Conservation (phyloP, 1,140 invertebrate genomes). For the Hylyphantes graminicola region DNA sequence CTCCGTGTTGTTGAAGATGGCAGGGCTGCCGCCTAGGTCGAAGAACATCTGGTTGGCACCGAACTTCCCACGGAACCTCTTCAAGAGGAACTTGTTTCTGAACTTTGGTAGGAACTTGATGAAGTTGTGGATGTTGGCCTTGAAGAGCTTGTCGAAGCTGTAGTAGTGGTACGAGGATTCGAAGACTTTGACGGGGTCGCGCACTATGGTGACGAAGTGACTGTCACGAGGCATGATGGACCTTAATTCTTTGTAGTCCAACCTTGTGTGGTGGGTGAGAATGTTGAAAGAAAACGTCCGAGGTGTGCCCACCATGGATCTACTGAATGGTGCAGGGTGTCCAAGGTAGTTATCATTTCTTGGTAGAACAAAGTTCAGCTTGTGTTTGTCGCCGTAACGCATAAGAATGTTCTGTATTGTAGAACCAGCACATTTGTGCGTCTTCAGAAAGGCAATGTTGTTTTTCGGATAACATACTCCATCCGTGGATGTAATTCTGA, state of each 20-base stretch:
- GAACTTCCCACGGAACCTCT: slow-evolving; percentile 49
- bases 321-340: slow-evolving; percentile 62
- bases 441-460: slow-evolving; percentile 68
- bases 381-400: slow-evolving; percentile 66
- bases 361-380: slow-evolving; percentile 69
- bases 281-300: slow-evolving; percentile 63
- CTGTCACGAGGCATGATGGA: slow-evolving; percentile 64
- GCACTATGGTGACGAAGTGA: slow-evolving; percentile 64
- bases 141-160: slow-evolving; percentile 61
- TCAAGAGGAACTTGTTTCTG: slow-evolving; percentile 3
- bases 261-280: slow-evolving; percentile 63
- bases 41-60: slow-evolving; percentile 66
- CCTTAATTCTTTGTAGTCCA: slow-evolving; percentile 61
- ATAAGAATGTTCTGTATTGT: slow-evolving; percentile 71
- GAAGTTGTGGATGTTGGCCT: slow-evolving; percentile 41
- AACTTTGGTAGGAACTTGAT: slow-evolving; percentile 10
- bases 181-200: slow-evolving; percentile 65
- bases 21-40: slow-evolving; percentile 63
- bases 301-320: slow-evolving; percentile 61
- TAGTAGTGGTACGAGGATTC: slow-evolving; percentile 65
- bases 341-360: slow-evolving; percentile 67
- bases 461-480: slow-evolving; percentile 59
- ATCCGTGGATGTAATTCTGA: slow-evolving; percentile 23
- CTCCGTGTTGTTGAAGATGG: slow-evolving; percentile 54
- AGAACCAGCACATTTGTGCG: slow-evolving; percentile 71